Evolutionary conservation across 1,140 invertebrate species (phyloP), one percentile per base, ranked within the genome.

Genomic region (Drosophila triauraria): DNA sequence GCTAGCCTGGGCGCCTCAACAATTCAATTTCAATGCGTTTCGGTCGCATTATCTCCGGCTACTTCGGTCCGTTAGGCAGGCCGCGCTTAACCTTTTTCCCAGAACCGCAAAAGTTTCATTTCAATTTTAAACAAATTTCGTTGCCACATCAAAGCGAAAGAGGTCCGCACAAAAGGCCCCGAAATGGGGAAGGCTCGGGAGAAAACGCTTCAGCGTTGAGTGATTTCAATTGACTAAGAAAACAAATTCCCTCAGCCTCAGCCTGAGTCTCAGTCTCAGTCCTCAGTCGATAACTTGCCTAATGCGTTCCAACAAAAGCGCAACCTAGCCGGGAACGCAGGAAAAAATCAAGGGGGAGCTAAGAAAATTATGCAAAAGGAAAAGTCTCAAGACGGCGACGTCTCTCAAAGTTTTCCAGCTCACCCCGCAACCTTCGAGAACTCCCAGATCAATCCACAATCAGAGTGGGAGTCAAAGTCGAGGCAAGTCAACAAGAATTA

Each of bases 181-280:
- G 5, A n/a, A 38, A 7, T 51, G 25, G 51, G 23, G 38, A 20
- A 38, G 70, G 51, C 70, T 72, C 56, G 60, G 12, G 12, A 35
- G 35, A 56, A 13, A 83, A 70, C 69, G 80, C 79, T 62, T 57
- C 69, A 50, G 54, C 67, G 70, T 71, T 90, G 86, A 90, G 85
- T 90, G 85, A 90, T 90, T 90, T 90, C 86, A 85, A 90, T 90
- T 90, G 85, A 90, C 86, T 91, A 85, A 90, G 86, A 90, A 90
- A 90, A 90, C 85, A 90, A 90, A 90, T 90, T 90, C 87, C 58
- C 48, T 40, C 35, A 43, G 46, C 44, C 48, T 35, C 25, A 43
- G 40, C 32, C 54, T 20, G n/a, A 17, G n/a, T 23, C 40, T 25
- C 27, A 1, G 9, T 27, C 9, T 20, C 17, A 44, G 17, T 32